Conservation (phyloP, 2,113 vertebrate genomes). For the Amphilophus citrinellus region DNA sequence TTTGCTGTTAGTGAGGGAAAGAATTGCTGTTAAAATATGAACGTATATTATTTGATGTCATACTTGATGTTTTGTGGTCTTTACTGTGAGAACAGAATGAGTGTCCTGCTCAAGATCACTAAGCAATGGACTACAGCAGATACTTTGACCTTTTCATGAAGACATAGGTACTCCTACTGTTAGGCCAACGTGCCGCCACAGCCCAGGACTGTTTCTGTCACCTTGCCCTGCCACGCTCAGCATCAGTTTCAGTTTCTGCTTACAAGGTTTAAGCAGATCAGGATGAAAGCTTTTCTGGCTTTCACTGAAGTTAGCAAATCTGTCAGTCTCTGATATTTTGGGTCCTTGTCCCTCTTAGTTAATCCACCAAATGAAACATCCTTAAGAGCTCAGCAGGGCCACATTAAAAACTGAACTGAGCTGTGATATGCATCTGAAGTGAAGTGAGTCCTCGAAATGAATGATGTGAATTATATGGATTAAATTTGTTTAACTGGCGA, state of each 20-base stretch:
- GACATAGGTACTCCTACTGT: too few species aligned
- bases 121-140: too few species aligned
- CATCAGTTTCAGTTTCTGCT: conserved; percentile 4
- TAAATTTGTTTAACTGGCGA: neutral
- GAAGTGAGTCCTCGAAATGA: neutral
- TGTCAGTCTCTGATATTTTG: neutral
- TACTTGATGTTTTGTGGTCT: conserved; percentile 1
- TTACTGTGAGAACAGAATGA: neutral
- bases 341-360: neutral
- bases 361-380: neutral
- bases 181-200: too few species aligned
- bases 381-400: neutral
- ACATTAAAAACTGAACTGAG: neutral
- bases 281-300: neutral
- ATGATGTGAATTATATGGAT: neutral
- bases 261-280: neutral
- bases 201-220: neutral
- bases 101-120: too few species aligned
- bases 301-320: neutral
- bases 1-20: neutral
- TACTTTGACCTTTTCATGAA: too few species aligned
- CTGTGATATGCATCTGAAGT: neutral
- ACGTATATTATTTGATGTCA: conserved; percentile 1
- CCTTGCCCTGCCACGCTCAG: neutral
- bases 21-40: neutral